Evolutionary conservation across 2,797 vertebrate genomes (phyloP), one percentile per base, ranked within the genome.

Genomic region (Craterocephalus amniculus): DNA sequence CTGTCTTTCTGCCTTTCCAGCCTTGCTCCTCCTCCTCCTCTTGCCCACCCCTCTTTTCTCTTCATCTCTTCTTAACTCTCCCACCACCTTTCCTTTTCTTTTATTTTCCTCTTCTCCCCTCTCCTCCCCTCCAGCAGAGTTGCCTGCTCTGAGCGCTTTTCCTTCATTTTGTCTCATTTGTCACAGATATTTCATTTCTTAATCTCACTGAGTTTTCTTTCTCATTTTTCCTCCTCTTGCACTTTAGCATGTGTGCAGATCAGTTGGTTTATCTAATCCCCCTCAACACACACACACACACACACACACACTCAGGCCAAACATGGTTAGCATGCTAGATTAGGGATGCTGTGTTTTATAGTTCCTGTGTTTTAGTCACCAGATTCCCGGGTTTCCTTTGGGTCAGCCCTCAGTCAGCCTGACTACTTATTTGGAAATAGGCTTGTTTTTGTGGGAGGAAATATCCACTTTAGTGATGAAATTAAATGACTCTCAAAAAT

Each of bases 211-310:
- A 74, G 48, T 77, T 74, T 74, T 67, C 59, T 38, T 51, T 52
- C 32, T 65, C 12, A 52, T 78, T 70, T 65, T 18, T 26, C 12
- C 22, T 34, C 20, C n/a, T 68, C 64, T 20, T 77, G 29, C 61
- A 60, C 79, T 84, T 76, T 13, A 58, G 24, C 81, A 48, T 82
- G 70, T 70, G 59, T 84, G 76, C n/a, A 72, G 77, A 85, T 85
- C 80, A 83, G 67, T 78, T 72, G 79, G 74, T 70, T 70, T 77
- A 86, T 83, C 77, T 85, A 91, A 89, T 87, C 83, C 83, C 40
- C 26, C 58, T 58, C 55, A 58, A 63, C 59, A 54, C 82, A 66
- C 85, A 69, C 58, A 65, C 62, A 78, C 58, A 29, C 27, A 63
- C 58, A 55, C 82, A 68, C 83, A 69, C 58, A 65, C 58, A 78